Evolutionary conservation across 2,888 invertebrate genomes (phyloP).

Genomic region (Cyrtodaria siliqua): DNA sequence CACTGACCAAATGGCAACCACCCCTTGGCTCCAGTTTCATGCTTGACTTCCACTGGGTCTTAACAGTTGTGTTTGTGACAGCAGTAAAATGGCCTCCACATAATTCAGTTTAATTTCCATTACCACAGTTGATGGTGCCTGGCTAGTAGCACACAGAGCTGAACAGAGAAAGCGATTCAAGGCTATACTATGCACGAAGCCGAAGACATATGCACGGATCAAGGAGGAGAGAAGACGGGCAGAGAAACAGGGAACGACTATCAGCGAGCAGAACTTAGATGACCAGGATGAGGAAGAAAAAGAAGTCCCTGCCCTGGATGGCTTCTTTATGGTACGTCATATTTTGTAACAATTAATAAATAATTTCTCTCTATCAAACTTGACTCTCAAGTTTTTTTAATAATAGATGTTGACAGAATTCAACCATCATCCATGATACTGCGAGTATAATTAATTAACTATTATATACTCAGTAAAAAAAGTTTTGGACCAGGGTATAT

Average conservation of each 20-base stretch:
- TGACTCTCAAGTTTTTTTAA: no score
- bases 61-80: no score
- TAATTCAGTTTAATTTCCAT: not conserved
- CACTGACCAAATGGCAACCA: no score
- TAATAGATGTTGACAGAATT: no score
- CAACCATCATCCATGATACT: no score
- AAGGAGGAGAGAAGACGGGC: constrained; percentile 80
- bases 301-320: constrained; percentile 80
- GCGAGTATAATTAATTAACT: no score
- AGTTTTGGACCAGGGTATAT: no score
- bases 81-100: no score
- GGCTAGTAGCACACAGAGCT: constrained; percentile 83
- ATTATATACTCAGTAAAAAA: no score
- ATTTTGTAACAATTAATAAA: constrained; percentile 2
- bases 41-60: no score
- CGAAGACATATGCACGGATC: constrained; percentile 82
- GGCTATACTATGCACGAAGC: constrained; percentile 83
- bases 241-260: constrained; percentile 72
- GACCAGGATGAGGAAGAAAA: constrained; percentile 69
- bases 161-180: constrained; percentile 84
- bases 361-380: no score
- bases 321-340: constrained; percentile 83
- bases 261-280: constrained; percentile 65
- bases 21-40: no score
- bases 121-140: constrained; percentile 82